These are phyloP conservation scores for Zosterops japonicus DNA, from an alignment of 2,113 vertebrate genomes.

Conservation along the genomic window DNA sequence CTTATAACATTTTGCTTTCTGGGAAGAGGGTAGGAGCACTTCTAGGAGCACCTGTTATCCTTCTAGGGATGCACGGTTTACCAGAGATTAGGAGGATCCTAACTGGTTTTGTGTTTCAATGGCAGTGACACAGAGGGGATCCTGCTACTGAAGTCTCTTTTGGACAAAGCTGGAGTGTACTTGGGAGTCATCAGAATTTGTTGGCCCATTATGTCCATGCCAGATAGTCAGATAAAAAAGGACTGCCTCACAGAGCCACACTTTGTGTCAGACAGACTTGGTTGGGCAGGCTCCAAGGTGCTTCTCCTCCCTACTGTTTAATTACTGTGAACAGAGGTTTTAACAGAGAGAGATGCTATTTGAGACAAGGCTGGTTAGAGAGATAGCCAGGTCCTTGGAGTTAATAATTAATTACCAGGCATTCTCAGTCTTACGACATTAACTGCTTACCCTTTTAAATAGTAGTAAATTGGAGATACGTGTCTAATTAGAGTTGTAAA, in stretches of 20 bases:
- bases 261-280: not conserved
- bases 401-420: slow-evolving; percentile 78
- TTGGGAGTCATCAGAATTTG: not conserved
- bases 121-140: not conserved
- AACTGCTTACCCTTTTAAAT: slow-evolving; percentile 79
- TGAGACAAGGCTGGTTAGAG: slow-evolving; percentile 68
- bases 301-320: slow-evolving; percentile 56
- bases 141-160: not conserved
- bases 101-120: not conserved
- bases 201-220: not conserved
- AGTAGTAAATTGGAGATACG: slow-evolving; percentile 75
- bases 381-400: slow-evolving; percentile 72
- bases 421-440: slow-evolving; percentile 72
- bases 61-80: not conserved
- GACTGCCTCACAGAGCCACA: not conserved
- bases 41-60: not conserved
- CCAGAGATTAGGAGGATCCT: not conserved
- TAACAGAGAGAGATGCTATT: slow-evolving; percentile 63
- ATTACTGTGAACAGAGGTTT: slow-evolving; percentile 67
- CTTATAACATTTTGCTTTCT: not conserved
- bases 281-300: slow-evolving; percentile 30
- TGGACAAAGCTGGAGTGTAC: not conserved
- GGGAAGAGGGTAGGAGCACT: not conserved
- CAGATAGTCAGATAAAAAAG: not conserved
- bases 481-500: slow-evolving; percentile 78